Evolutionary conservation across 2,888 invertebrate genomes (phyloP), one percentile per base, ranked within the genome.

Genomic region (Aricia artaxerxes): DNA sequence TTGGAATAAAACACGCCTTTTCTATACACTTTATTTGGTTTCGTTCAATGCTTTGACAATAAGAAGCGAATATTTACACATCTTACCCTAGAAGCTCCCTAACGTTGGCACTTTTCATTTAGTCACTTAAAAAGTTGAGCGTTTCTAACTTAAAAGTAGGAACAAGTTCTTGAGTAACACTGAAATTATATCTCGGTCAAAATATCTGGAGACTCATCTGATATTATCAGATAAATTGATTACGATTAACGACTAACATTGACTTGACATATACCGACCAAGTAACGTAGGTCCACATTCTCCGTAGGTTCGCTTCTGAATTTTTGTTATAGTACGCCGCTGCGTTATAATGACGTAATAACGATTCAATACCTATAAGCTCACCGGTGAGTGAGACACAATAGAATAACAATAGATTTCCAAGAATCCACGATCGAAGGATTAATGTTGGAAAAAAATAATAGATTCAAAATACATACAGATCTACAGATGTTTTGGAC

Each of bases 61-160:
- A 86, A 88, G 87, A 92, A 92, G 92, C 91, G 83, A 86, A 85
- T 86, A 82, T 85, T 83, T 79, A 78, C 82, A 79, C 57, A 82
- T 85, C 82, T 84, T 92, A 90, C 82, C 82, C 81, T 90, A 92
- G 86, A 93, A 92, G 91, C 92, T 92, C 91, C 91, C 92, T 92
- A 89, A 88, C 89, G 91, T 93, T 93, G 93, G 93, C 93, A 93
- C 93, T 93, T 92, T 91, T 91, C 88, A 53, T 61, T 61, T 79
- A 77, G 44, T 80, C 78, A 80, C 73, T 78, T 69, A 76, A 31
- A 44, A 77, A 78, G 31, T 81, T 81, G 80, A 81, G 80, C 81
- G 73, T 61, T 49, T 69, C 78, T 77, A 78, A 53, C 76, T 24
- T 57, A 76, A 79, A 73, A 57, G 49, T 78, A 73, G 49, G 72